Evolutionary conservation across 2,888 invertebrate species (phyloP).

Genomic region (Tanytarsus gracilentus): DNA sequence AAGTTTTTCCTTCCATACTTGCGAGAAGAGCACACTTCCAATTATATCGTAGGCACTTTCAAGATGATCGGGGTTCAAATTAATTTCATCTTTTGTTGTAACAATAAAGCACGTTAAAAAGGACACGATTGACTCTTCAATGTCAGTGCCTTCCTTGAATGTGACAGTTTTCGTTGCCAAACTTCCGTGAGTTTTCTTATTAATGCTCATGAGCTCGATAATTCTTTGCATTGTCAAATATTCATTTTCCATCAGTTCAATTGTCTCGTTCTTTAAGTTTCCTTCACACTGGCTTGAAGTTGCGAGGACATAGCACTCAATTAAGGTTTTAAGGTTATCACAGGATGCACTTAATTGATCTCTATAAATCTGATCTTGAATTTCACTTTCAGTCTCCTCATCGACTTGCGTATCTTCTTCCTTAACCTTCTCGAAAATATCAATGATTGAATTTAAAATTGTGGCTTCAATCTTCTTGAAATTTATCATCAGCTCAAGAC

Average conservation of each 20-base stretch:
- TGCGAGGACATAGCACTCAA: slow-evolving; percentile 6
- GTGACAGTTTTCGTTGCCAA: slow-evolving; percentile 33
- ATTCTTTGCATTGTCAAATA: slow-evolving; percentile 39
- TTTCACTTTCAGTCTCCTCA: slow-evolving; percentile 28
- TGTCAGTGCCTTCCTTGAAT: slow-evolving; percentile 37
- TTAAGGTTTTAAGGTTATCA: slow-evolving; percentile 35
- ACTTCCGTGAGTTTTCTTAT: not conserved
- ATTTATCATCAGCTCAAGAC: slow-evolving; percentile 58
- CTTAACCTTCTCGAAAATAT: slow-evolving; percentile 41
- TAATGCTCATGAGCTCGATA: slow-evolving; percentile 34
- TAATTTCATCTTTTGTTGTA: slow-evolving; percentile 31
- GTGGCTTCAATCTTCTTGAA: slow-evolving; percentile 56
- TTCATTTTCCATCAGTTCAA: slow-evolving; percentile 35
- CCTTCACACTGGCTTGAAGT: slow-evolving; percentile 1
- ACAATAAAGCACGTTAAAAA: slow-evolving; percentile 42
- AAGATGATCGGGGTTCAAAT: not conserved
- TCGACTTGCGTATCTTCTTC: slow-evolving; percentile 34
- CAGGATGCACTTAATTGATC: slow-evolving; percentile 33
- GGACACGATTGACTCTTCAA: slow-evolving; percentile 36
- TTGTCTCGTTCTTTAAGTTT: slow-evolving; percentile 1
- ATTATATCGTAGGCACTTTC: slow-evolving; percentile 11
- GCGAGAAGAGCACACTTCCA: slow-evolving; percentile 31
- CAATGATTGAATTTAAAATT: slow-evolving; percentile 47
- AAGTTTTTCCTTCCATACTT: slow-evolving; percentile 33
- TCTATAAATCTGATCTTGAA: slow-evolving; percentile 34